Conservation (phyloP, 2,797 vertebrate species). For the Micromesistius poutassou region DNA sequence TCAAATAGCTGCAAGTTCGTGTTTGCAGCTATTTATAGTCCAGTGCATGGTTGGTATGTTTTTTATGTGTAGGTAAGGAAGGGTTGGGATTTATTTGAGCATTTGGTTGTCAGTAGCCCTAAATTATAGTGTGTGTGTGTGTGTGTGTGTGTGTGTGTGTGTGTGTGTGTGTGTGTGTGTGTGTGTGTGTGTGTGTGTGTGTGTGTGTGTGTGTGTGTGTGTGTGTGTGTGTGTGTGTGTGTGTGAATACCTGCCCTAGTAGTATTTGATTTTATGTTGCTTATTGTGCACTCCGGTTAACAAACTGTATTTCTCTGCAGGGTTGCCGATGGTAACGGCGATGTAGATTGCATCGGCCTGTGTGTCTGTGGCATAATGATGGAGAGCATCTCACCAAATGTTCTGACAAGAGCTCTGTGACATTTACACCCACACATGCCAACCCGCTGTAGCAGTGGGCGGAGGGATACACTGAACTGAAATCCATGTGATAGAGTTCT, state of each 20-base stretch:
- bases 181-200: too few species aligned
- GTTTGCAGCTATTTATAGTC: not conserved
- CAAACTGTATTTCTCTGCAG: not conserved
- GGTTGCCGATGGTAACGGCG: not conserved
- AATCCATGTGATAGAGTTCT: not conserved
- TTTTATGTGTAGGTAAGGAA: not conserved
- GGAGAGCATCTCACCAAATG: conserved; percentile 7
- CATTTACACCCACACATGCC: not conserved
- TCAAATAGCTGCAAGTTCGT: not conserved
- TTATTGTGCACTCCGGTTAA: not conserved
- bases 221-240: too few species aligned
- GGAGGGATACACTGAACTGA: not conserved
- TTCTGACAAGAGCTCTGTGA: not conserved
- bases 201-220: too few species aligned
- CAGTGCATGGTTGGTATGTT: not conserved
- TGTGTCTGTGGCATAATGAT: conserved; percentile 14
- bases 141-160: too few species aligned
- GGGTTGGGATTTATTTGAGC: not conserved
- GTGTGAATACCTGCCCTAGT: not conserved
- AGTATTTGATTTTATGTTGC: too few species aligned
- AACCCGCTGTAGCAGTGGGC: not conserved
- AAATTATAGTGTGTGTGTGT: not conserved
- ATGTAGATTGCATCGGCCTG: not conserved
- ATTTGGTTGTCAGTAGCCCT: not conserved
- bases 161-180: too few species aligned